phyloP scores from a whole-genome alignment of 2,888 invertebrate genomes.

The Macrophya alboannulata region DNA sequence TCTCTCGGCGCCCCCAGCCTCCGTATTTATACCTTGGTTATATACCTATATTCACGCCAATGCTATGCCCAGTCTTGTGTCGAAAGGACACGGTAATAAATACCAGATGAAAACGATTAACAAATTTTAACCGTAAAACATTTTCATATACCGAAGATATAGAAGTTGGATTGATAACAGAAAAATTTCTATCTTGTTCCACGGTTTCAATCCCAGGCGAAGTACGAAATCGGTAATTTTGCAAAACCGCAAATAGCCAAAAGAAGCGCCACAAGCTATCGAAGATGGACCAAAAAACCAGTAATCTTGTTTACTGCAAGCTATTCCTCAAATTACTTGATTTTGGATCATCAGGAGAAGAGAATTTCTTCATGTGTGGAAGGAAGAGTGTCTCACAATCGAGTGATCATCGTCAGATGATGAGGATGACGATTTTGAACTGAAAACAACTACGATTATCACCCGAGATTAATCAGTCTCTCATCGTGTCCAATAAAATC shows the following conservation, averaged over 20 bases:
- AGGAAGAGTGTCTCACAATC: not conserved
- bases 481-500: not conserved
- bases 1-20: conserved; percentile 55
- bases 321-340: too few species aligned
- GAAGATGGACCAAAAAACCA: too few species aligned
- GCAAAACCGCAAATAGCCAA: too few species aligned
- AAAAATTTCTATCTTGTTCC: not conserved
- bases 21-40: conserved; percentile 54
- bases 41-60: conserved; percentile 44
- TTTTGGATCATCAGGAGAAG: too few species aligned
- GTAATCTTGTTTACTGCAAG: too few species aligned
- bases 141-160: conserved; percentile 16
- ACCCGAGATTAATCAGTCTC: not conserved
- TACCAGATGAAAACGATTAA: conserved; percentile 53
- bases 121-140: conserved; percentile 50
- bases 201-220: not conserved
- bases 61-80: conserved; percentile 34
- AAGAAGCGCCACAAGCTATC: too few species aligned
- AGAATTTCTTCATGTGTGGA: too few species aligned
- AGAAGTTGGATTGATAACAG: not conserved
- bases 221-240: too few species aligned
- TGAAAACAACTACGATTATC: not conserved
- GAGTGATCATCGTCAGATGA: not conserved
- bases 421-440: not conserved
- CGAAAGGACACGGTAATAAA: conserved; percentile 54